phyloP scores from a whole-genome alignment of 2,797 vertebrate genomes.

The Tragopan temminckii region DNA sequence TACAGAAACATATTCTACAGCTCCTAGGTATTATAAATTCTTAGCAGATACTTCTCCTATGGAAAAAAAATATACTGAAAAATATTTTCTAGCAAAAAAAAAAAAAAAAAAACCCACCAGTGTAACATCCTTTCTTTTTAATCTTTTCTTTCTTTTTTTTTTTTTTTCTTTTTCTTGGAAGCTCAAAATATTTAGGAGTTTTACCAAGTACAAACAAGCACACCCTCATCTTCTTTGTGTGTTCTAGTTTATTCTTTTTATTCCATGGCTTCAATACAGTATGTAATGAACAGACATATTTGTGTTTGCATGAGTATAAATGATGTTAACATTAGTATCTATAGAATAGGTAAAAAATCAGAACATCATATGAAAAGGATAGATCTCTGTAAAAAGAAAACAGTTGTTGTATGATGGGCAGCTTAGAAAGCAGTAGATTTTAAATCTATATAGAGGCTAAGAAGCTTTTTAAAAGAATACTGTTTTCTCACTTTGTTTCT shows the following conservation, averaged over 20 bases:
- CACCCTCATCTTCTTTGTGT: not conserved
- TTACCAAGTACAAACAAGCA: not conserved
- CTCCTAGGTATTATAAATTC: conserved; percentile 13
- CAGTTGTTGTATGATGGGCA: not conserved
- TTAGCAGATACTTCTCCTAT: not conserved
- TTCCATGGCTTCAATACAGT: not conserved
- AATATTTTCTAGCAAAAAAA: conserved; percentile 26
- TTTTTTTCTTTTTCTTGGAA: not conserved
- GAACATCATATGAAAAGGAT: not conserved
- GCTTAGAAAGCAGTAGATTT: not conserved
- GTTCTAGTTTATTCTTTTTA: not conserved
- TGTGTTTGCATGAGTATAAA: not conserved
- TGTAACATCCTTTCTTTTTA: not conserved
- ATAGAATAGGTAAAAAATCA: not conserved
- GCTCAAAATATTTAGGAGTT: conserved; percentile 14
- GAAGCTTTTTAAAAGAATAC: not conserved
- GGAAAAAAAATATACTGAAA: conserved; percentile 19
- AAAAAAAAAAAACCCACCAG: not conserved
- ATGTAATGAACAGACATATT: not conserved
- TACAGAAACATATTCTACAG: not conserved
- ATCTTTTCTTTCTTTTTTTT: not conserved
- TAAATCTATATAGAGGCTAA: not conserved
- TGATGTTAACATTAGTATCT: not conserved
- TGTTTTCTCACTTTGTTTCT: not conserved
- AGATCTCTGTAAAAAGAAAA: not conserved